Evolutionary conservation across 2,797 vertebrate genomes (phyloP).

Genomic region (Phaenicophaeus curvirostris): DNA sequence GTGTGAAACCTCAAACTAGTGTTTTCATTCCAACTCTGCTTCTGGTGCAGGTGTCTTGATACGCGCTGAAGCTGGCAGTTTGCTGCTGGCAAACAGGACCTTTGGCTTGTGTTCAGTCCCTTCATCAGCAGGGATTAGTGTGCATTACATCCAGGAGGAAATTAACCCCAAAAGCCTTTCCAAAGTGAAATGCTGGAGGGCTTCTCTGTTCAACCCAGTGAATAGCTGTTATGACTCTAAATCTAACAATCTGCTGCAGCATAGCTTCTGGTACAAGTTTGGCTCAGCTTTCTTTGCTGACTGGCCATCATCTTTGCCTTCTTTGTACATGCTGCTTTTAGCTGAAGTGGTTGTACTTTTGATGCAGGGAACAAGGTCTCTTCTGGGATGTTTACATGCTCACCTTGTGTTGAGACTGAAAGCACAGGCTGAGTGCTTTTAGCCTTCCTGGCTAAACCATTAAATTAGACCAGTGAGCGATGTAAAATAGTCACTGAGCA

Average conservation of each 20-base stretch:
- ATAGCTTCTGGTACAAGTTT: background rate
- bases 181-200: background rate
- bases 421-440: background rate
- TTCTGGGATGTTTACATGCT: background rate
- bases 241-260: background rate
- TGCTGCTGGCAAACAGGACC: conserved; percentile 53
- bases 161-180: conserved; percentile 49
- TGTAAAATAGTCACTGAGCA: conserved; percentile 12
- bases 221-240: background rate
- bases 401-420: background rate
- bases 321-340: background rate
- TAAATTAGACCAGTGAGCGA: background rate
- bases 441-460: background rate
- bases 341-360: background rate
- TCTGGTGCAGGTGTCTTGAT: background rate
- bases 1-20: background rate
- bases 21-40: background rate
- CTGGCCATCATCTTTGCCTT: background rate
- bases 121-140: conserved; percentile 48
- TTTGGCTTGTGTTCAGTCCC: conserved; percentile 48
- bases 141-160: conserved; percentile 43
- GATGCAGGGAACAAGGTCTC: background rate
- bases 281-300: background rate
- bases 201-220: background rate
- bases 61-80: background rate